Percentiles rank a stretch among this genome's conserved stretches.
phyloP scores from a whole-genome alignment of 2,888 invertebrate species.

The Ethmia dodecea region DNA sequence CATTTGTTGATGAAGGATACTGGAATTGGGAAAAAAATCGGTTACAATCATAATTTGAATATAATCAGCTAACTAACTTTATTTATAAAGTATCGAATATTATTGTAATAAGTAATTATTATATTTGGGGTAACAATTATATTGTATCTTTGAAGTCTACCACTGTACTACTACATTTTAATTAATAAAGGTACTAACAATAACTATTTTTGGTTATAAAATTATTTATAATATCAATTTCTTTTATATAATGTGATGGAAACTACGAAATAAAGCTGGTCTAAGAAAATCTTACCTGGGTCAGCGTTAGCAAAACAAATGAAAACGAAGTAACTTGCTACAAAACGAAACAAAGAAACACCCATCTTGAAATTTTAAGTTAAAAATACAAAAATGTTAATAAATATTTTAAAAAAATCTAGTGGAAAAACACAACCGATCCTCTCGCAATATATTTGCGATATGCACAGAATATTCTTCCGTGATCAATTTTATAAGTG shows the following conservation, averaged over 20 bases:
- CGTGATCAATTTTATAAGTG: background rate
- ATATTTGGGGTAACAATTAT: no score
- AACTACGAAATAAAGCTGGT: no score
- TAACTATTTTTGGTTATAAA: background rate
- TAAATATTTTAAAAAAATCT: no score
- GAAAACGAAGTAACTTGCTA: no score
- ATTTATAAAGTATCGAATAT: no score
- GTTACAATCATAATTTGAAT: no score
- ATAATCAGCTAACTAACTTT: no score
- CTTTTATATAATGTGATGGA: no score
- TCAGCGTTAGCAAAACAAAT: background rate
- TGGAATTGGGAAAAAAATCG: constrained; percentile 22
- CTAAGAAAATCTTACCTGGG: background rate
- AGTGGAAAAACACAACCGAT: background rate
- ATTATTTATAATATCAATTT: background rate
- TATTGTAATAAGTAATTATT: no score
- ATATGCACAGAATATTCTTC: background rate
- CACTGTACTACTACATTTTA: background rate
- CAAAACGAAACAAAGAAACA: background rate
- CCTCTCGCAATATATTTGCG: background rate
- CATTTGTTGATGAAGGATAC: constrained; percentile 38
- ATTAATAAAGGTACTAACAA: background rate
- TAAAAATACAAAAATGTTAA: no score
- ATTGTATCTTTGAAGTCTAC: no score
- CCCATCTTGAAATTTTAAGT: background rate